A percentile compares a stretch with the other conserved stretches of the same genome.
Conservation (phyloP, 92 coral and sea anemone genomes). For the Zoanthus sansibaricus region DNA sequence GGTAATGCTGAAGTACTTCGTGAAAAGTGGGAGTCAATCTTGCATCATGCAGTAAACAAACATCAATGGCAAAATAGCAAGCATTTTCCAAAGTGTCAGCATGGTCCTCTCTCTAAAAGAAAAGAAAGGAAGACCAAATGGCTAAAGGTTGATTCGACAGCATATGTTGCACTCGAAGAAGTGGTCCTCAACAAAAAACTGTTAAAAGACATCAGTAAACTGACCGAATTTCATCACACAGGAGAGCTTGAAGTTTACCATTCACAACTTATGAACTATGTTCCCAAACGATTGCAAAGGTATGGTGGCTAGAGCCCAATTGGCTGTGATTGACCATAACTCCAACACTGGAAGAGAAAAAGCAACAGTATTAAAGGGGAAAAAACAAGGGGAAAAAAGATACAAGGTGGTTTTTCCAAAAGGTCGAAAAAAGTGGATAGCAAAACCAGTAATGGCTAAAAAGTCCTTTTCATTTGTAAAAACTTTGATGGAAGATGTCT, state of each 20-base stretch:
- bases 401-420: not conserved
- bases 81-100: constrained; percentile 26
- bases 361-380: constrained; percentile 1
- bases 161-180: constrained; percentile 41
- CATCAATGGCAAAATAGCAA: constrained; percentile 13
- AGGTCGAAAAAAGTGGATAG: not conserved
- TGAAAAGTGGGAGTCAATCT: not conserved
- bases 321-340: constrained; percentile 45
- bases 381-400: not conserved
- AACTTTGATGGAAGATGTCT: not conserved
- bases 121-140: not conserved
- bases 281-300: constrained; percentile 29
- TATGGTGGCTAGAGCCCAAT: constrained; percentile 40
- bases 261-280: constrained; percentile 31
- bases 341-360: constrained; percentile 44
- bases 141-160: constrained; percentile 28
- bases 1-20: constrained; percentile 2
- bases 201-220: constrained; percentile 24
- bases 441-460: not conserved
- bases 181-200: constrained; percentile 26
- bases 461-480: not conserved
- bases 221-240: constrained; percentile 25
- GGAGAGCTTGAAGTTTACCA: constrained; percentile 23
- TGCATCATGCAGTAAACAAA: not conserved
- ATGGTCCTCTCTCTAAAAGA: constrained; percentile 15